phyloP scores from a whole-genome alignment of 2,888 invertebrate species.

The Lasius platythorax region DNA sequence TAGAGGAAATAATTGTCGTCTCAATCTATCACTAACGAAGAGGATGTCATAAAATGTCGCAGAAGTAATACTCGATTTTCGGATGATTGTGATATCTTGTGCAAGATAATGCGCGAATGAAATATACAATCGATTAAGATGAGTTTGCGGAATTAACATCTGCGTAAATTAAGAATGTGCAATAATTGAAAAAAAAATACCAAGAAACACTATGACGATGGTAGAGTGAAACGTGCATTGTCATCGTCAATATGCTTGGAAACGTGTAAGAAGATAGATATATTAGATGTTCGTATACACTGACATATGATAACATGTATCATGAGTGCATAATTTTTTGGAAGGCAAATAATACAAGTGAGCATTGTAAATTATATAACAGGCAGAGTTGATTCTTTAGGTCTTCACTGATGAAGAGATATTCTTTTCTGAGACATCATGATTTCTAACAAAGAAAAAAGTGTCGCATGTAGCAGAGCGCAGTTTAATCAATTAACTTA shows the following conservation, averaged over 20 bases:
- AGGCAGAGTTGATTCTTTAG: not conserved
- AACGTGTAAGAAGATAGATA: not conserved
- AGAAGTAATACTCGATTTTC: not conserved
- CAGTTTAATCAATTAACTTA: constrained; percentile 83
- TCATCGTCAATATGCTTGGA: not conserved
- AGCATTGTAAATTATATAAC: not conserved
- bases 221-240: constrained; percentile 9
- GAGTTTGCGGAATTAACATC: not conserved
- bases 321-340: constrained; percentile 18
- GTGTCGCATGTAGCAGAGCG: not conserved
- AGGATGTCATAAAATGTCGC: not conserved
- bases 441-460: not conserved
- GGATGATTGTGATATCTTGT: not conserved
- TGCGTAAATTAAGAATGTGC: constrained; percentile 5
- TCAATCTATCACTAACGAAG: not conserved
- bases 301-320: not conserved
- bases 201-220: not conserved
- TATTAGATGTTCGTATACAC: not conserved
- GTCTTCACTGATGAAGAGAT: not conserved
- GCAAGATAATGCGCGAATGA: not conserved
- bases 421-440: not conserved
- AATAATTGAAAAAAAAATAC: not conserved
- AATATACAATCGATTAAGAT: constrained; percentile 6
- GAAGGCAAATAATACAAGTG: not conserved
- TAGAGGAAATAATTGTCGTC: constrained; percentile 50